A percentile compares a stretch with the other conserved stretches of the same genome.
These are phyloP conservation scores for Steinernema carpocapsae DNA, from an alignment of 2,888 invertebrate species.

Conservation along the genomic window DNA sequence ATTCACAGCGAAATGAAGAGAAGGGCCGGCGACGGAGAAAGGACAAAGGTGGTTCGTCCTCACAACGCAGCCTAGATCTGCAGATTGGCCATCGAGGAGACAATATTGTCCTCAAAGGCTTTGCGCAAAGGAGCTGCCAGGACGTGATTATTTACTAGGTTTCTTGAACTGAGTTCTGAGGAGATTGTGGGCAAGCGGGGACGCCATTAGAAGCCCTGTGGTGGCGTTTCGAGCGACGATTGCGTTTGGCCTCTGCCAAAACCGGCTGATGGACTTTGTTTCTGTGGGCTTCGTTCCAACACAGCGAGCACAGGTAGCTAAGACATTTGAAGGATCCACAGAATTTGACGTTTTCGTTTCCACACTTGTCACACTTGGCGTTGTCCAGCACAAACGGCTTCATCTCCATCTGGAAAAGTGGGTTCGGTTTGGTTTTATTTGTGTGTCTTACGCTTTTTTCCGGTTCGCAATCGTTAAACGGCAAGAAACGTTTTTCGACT, in stretches of 20 bases:
- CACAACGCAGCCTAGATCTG: not conserved
- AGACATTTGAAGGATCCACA: slow-evolving; percentile 18
- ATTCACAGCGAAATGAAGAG: slow-evolving; percentile 3
- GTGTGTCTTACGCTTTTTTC: not conserved
- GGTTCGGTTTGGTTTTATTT: not conserved
- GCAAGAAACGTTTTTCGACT: slow-evolving; percentile 20
- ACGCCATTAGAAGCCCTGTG: not conserved
- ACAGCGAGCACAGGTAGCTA: not conserved
- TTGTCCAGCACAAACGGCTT: slow-evolving; percentile 9
- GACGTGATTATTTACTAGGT: not conserved
- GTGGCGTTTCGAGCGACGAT: not conserved
- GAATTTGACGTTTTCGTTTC: not conserved
- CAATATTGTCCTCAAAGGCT: not conserved
- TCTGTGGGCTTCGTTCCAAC: not conserved
- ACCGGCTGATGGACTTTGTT: not conserved
- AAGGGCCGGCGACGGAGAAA: not conserved
- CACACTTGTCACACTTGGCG: slow-evolving; percentile 12
- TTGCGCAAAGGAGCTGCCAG: not conserved
- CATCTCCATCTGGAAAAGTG: slow-evolving; percentile 4
- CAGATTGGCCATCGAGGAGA: not conserved
- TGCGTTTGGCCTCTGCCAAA: not conserved
- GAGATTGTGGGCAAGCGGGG: not conserved
- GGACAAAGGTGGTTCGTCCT: not conserved
- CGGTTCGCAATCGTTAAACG: not conserved
- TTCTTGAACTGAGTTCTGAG: not conserved